Conservation (phyloP, 1,140 invertebrate genomes). For the Paracyclopina nana region DNA sequence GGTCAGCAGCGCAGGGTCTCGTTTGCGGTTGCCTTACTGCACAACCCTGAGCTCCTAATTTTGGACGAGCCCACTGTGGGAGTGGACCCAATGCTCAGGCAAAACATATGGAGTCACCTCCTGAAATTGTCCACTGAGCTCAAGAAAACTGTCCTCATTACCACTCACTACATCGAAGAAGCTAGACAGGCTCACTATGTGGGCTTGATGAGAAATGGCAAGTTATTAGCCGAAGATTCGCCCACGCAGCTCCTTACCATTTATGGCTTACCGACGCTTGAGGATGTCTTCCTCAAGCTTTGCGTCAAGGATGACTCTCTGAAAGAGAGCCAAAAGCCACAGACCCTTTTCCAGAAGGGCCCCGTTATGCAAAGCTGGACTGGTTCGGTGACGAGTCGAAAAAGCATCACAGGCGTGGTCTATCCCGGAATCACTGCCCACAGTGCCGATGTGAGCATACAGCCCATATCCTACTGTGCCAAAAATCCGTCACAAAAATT, state of each 20-base stretch:
- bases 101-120: constrained; percentile 69
- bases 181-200: constrained; percentile 66
- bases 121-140: constrained; percentile 57
- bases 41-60: constrained; percentile 75
- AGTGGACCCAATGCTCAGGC: constrained; percentile 62
- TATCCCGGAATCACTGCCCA: background rate
- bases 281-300: constrained; percentile 83
- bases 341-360: too few species aligned
- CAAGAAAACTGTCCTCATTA: constrained; percentile 73
- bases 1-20: constrained; percentile 78
- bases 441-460: background rate
- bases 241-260: constrained; percentile 58
- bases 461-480: background rate
- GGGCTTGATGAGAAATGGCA: constrained; percentile 77
- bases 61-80: constrained; percentile 87
- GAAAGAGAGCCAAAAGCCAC: too few species aligned
- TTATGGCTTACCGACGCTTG: constrained; percentile 60
- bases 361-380: too few species aligned
- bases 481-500: too few species aligned
- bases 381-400: background rate
- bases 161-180: constrained; percentile 84
- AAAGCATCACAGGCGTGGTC: background rate
- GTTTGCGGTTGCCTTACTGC: constrained; percentile 74
- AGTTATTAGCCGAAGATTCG: constrained; percentile 72
- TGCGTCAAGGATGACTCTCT: constrained; percentile 37